These are phyloP conservation scores for Papilio helenus DNA, from an alignment of 1,140 invertebrate species.

Conservation along the genomic window DNA sequence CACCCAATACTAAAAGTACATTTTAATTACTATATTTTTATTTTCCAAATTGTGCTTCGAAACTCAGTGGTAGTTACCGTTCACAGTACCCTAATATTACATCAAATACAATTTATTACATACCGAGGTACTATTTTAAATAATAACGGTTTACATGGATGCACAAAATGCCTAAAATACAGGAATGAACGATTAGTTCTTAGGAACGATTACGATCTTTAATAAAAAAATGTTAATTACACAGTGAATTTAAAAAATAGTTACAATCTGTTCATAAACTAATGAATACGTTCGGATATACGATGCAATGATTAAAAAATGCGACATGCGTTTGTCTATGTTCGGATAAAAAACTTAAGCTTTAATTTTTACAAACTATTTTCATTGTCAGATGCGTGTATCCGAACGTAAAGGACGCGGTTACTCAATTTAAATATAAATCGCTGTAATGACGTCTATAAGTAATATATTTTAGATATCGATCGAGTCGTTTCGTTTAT, in stretches of 20 bases:
- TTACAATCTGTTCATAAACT: conserved; percentile 39
- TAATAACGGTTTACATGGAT: conserved; percentile 48
- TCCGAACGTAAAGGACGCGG: conserved; percentile 53
- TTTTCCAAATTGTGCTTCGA: conserved; percentile 63
- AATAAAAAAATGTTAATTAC: conserved; percentile 44
- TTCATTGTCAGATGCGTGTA: conserved; percentile 45
- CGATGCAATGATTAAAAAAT: conserved; percentile 40
- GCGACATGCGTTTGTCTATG: not conserved
- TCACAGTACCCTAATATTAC: conserved; percentile 77
- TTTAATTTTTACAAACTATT: not conserved
- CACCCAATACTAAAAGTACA: conserved; percentile 60
- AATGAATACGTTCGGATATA: conserved; percentile 40
- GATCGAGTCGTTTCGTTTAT: conserved; percentile 73
- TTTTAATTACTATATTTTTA: conserved; percentile 44
- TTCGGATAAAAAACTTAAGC: conserved; percentile 4
- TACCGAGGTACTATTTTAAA: conserved; percentile 44
- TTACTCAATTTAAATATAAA: conserved; percentile 50
- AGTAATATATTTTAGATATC: conserved; percentile 68
- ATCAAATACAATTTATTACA: conserved; percentile 60
- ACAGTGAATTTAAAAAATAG: conserved; percentile 38
- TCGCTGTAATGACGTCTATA: conserved; percentile 44
- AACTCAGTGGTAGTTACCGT: conserved; percentile 71
- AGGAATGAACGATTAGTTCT: conserved; percentile 44
- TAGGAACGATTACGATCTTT: conserved; percentile 46
- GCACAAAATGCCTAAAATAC: conserved; percentile 45